Base-by-base conservation (phyloP, 1,140 invertebrate genomes). In the Saccostrea cuccullata region DNA sequence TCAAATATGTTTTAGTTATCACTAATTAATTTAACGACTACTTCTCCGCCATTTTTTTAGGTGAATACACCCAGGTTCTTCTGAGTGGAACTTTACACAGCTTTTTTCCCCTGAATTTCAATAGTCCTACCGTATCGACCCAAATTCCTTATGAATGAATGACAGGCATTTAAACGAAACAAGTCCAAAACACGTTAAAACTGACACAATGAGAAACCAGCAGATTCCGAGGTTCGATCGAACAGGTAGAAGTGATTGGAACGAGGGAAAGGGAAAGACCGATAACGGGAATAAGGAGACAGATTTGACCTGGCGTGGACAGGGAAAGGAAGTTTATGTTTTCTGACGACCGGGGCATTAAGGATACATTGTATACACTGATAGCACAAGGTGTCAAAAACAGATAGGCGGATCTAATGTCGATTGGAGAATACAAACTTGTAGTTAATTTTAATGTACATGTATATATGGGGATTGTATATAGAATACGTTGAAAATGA, bases 91-190 rank as follows among this genome's bases (percentile, higher is more conserved):
- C 70, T 77, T 30, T 77, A 77, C 70, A 36, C 70, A 77, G 70
- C 26, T 13, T 30, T 77, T 77, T 73, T 73, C 26, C 26, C 70
- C 26, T 77, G 70, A 30, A 77, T 30, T 36, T 77, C 70, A 30
- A 77, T 36, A 77, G 70, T n/a, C 13, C 23, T 20, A 20, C 26
- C 70, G 70, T 77, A 77, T 77, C 70, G 70, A 77, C 70, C 70
- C 70, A 77, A 77, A 77, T 77, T 77, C 70, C 70, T 77, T 36
- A 26, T 77, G 70, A 77, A 77, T 77, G 70, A 77, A 77, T 36
- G 70, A 77, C 70, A 77, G 70, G 26, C 70, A 77, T 77, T 77
- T 77, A 77, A 77, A 77, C 70, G 26, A 77, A 77, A 77, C 70
- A 77, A 77, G 70, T 77, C 36, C 70, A 77, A 36, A 77, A 77